Percentiles rank a stretch among this genome's conserved stretches.
phyloP scores from a whole-genome alignment of 2,888 invertebrate species.

The Platerodrilus igneus region DNA sequence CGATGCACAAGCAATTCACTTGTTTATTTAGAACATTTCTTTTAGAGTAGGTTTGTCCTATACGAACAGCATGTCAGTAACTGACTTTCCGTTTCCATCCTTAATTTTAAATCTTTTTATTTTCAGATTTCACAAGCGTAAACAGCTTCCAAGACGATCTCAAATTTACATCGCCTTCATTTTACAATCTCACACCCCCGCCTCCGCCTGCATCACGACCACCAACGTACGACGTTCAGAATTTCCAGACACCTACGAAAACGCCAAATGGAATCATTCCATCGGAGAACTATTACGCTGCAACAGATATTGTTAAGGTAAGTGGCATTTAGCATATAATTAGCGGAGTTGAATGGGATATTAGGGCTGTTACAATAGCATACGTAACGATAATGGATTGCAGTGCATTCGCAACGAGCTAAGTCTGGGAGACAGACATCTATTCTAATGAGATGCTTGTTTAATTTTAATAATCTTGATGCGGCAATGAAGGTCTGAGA shows the following conservation, averaged over 20 bases:
- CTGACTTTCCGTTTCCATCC: too few relatives aligned
- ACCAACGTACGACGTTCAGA: conserved; percentile 48
- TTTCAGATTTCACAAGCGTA: conserved; percentile 55
- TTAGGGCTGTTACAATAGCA: too few relatives aligned
- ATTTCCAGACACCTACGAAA: conserved; percentile 44
- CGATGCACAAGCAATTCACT: too few relatives aligned
- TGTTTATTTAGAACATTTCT: too few relatives aligned
- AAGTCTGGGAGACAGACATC: too few relatives aligned
- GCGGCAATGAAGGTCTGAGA: too few relatives aligned
- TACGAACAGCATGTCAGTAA: conserved; percentile 1
- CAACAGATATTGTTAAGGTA: conserved; percentile 73
- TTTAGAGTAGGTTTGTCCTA: conserved; percentile 1
- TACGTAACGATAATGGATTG: too few relatives aligned
- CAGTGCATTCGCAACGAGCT: too few relatives aligned
- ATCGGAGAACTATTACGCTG: conserved; percentile 67
- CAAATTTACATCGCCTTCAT: conserved; percentile 52
- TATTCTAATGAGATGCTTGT: too few relatives aligned
- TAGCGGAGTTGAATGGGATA: too few relatives aligned
- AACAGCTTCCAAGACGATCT: conserved; percentile 55
- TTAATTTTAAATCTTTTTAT: conserved; percentile 12
- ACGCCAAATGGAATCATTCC: conserved; percentile 22
- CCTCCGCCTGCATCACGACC: conserved; percentile 50
- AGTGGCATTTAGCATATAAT: conserved; percentile 26
- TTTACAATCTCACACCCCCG: conserved; percentile 51
- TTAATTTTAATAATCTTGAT: too few relatives aligned